Evolutionary conservation across 53 echinoderm and acorn worm species (phyloP), one percentile per base, ranked within the genome.

Genomic region (Holothuria leucospilota): DNA sequence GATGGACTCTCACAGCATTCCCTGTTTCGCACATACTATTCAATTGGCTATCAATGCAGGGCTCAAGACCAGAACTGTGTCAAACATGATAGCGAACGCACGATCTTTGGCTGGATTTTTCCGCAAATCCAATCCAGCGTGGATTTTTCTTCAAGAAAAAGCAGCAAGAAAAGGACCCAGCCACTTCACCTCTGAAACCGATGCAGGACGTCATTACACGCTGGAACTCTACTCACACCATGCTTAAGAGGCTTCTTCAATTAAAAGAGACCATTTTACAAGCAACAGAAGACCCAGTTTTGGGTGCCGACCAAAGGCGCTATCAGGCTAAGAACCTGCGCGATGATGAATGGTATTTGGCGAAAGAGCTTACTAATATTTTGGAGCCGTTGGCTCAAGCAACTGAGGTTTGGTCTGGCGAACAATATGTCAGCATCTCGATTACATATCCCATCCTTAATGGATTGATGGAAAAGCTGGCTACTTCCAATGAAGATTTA

Each of bases 11-110:
- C 26, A 63, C 26, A 24, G 23, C 11, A 12, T 63, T 26, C 64
- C 64, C 5, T 63, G 64, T 26, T 63, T 63, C 11, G 64, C 64
- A 26, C 64, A 63, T 12, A 63, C 5, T 5, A 63, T 63, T 63
- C 6, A 63, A 26, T 12, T 63, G 64, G 64, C 12, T 63, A 63
- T 63, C 64, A 63, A 63, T 63, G 64, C 64, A n/a, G 64, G 64
- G 12, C 64, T 63, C n/a, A 26, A 63, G 23, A 63, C 64, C n/a
- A 63, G 64, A 26, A 24, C 64, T 6, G 64, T 63, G 23, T 63
- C 64, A 63, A 63, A 63, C 64, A 63, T 63, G 64, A 7, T 63
- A 24, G 64, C 64, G 11, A 63, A 63, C 26, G 12, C 64, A 6
- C 12, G 26, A 63, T 63, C 64, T 12, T 7, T 11, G 26, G n/a